Evolutionary conservation across 2,888 invertebrate species (phyloP), one percentile per base, ranked within the genome.

Genomic region (Coelopa pilipes): DNA sequence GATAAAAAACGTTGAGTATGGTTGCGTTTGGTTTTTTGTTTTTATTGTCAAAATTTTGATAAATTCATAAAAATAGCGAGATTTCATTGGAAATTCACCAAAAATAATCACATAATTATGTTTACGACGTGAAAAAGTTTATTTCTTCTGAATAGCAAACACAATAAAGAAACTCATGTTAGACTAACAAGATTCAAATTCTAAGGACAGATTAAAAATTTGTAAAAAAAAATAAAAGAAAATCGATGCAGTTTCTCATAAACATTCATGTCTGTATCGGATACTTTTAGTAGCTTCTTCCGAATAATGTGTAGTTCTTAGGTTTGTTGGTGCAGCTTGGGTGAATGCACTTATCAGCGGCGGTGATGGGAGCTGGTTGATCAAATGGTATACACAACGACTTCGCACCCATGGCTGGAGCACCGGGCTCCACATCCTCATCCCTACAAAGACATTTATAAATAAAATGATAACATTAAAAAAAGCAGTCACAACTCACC

Each of bases 401-500:
- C 88, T 99, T 99, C 10, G 99, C 99, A 57, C 99, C 99, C 98
- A 99, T 99, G 0, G 98, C 92, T 34, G 98, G 96, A 24, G 94
- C 95, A 74, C 95, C 96, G 70, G 92, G 90, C 75, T 94, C 93
- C 63, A 91, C 90, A 70, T 93, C 92, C 78, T 86, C 86, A 19
- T 84, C 85, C 49, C 84, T 82, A 70, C 45, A 78, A 76, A 66
- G 7, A 2, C 3, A 9, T 53, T 53, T 3, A 5, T 15, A 53
- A 53, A n/a, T 53, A 60, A 53, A 59, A 46, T n/a, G n/a, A 62
- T n/a, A 49, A 24, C 17, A 62, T n/a, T 19, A 19, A 4, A 24
- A 59, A 17, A 19, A 53, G 15, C 0, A 47, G 13, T 63, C 19
- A 19, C 49, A 53, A 12, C 79, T 83, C 89, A 95, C 95, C 94